phyloP scores from a whole-genome alignment of 2,797 vertebrate species.

The Pangasius krempfi region DNA sequence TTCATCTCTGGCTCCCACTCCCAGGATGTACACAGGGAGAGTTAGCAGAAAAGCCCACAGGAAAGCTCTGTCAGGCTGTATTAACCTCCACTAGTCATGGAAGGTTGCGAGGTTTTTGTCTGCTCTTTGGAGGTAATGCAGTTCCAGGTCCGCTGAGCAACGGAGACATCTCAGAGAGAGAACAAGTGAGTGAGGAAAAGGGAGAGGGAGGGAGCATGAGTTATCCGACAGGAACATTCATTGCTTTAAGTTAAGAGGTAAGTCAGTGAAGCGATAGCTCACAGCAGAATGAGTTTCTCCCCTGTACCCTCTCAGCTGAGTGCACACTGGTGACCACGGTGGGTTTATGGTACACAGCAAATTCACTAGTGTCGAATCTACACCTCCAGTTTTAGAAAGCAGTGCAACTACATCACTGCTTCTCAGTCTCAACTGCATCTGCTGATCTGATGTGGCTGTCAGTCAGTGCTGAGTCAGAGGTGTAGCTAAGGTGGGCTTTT shows the following conservation, averaged over 20 bases:
- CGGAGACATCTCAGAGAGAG: conserved; percentile 15
- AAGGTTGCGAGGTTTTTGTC: conserved; percentile 25
- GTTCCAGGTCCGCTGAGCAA: conserved; percentile 35
- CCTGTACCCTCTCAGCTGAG: conserved; percentile 11
- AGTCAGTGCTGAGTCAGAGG: not conserved
- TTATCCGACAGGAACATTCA: conserved; percentile 37
- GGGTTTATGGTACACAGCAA: conserved; percentile 1
- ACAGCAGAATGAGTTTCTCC: conserved; percentile 19
- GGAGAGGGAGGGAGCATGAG: not conserved
- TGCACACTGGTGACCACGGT: conserved; percentile 13
- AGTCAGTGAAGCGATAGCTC: conserved; percentile 30
- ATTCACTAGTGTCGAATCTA: not conserved
- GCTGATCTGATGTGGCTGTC: not conserved
- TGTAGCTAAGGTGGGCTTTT: not conserved
- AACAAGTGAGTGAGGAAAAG: conserved; percentile 10
- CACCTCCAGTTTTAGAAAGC: conserved; percentile 2
- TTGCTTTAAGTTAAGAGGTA: conserved; percentile 34
- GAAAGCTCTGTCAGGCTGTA: conserved; percentile 48
- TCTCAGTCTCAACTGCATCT: not conserved
- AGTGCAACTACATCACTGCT: not conserved
- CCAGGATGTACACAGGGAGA: conserved; percentile 51
- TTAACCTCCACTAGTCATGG: conserved; percentile 52
- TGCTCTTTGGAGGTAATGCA: conserved; percentile 33
- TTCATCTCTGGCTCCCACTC: conserved; percentile 61
- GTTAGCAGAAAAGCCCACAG: conserved; percentile 48